Base-by-base conservation (phyloP, 2,113 vertebrate genomes). In the Megalops atlanticus region DNA sequence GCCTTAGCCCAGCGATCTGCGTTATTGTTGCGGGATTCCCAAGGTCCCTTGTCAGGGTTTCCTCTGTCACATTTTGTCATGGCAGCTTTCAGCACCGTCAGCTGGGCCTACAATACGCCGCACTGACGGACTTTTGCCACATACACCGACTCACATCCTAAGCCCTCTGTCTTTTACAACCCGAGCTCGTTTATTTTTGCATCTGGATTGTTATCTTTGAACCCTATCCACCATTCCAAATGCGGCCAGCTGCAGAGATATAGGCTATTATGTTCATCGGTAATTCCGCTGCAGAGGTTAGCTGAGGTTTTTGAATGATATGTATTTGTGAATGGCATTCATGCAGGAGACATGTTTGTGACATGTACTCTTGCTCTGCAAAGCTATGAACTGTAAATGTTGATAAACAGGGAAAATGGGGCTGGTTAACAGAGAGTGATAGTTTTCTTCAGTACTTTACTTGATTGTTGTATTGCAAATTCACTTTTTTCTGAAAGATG, bases 1-100 rank as follows among this genome's bases (percentile, higher is more conserved):
- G 90, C 87, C 91, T 92, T 90, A 90, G 90, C 85, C 85, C 81
- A 89, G 88, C 91, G 89, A 92, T 90, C 89, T 86, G 85, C 88
- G 89, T 93, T 93, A 93, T 93, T 93, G 92, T 92, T 91, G 82
- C 86, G 90, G 92, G 93, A 93, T 93, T 93, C 92, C 92, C 90
- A 82, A 76, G 86, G 90, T 92, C 92, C 91, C 91, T 75, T 82
- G 84, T 84, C 91, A 89, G 76, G 83, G 83, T 85, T 93, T 94
- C 90, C 85, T 90, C 91, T 93, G 92, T 92, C 92, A 92, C 92
- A 92, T 92, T 92, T 91, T 93, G 91, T 90, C 90, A 90, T 92
- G 92, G 92, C 92, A 92, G 89, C 88, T 90, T 86, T 85, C 84
- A 84, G 76, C 87, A 86, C 87, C 90, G 91, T 91, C 92, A 93